Percentiles rank a stretch among this genome's conserved stretches.
Evolutionary conservation across 30 jellyfish, hydroid and myxozoan genomes (phyloP).

Genomic region (Clytia hemisphaerica): DNA sequence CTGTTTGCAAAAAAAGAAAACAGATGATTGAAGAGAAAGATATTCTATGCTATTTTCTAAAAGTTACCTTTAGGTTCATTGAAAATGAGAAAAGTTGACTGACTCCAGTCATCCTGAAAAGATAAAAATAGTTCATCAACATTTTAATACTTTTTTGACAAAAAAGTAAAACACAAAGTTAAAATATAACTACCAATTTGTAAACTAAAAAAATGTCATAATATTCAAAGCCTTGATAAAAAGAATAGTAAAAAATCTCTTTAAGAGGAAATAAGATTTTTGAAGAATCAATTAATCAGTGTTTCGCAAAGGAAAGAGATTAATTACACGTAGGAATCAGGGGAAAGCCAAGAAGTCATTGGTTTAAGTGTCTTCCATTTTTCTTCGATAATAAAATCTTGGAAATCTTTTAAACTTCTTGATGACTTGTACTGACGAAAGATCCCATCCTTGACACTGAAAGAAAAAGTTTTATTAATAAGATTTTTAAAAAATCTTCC

Average conservation of each 20-base stretch:
- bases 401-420: constrained; percentile 56
- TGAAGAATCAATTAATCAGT: neutral
- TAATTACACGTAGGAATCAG: constrained; percentile 59
- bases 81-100: constrained; percentile 66
- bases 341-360: constrained; percentile 63
- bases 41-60: neutral
- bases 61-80: constrained; percentile 72
- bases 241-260: neutral
- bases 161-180: neutral
- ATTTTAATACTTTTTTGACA: neutral
- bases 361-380: constrained; percentile 63
- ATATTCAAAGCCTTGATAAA: neutral
- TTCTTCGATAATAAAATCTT: constrained; percentile 25
- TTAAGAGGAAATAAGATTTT: neutral
- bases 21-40: too few relatives aligned
- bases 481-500: neutral
- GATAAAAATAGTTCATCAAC: neutral
- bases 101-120: constrained; percentile 71
- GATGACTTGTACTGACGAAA: constrained; percentile 57
- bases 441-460: constrained; percentile 63
- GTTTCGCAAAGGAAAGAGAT: neutral
- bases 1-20: too few relatives aligned
- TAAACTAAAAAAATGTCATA: neutral
- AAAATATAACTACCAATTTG: neutral
- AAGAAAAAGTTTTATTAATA: neutral